Percentiles rank a stretch among this genome's conserved stretches.
phyloP scores from a whole-genome alignment of 2,888 invertebrate genomes.

The Junonia oenone region DNA sequence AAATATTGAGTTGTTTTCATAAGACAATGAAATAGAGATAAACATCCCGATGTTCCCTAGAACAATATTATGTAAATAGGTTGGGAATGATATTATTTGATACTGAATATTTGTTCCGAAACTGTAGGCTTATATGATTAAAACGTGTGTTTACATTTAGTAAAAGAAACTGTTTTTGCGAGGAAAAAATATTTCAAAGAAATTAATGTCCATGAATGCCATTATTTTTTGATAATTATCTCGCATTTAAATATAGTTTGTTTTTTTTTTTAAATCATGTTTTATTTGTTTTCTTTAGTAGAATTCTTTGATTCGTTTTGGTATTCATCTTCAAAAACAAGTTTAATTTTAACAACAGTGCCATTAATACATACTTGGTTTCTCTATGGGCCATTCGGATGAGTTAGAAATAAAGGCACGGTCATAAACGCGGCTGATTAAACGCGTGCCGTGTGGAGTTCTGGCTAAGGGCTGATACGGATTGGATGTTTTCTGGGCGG shows the following conservation, averaged over 20 bases:
- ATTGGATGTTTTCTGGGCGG: neutral
- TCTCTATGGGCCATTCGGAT: neutral
- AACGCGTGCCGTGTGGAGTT: constrained; percentile 7
- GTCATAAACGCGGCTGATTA: constrained; percentile 14
- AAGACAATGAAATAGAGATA: neutral
- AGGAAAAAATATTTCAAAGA: too few species aligned
- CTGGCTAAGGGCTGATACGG: constrained; percentile 10
- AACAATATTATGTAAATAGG: neutral
- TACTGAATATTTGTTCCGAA: neutral
- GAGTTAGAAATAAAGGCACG: constrained; percentile 9
- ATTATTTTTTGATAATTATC: too few species aligned
- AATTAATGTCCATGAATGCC: too few species aligned
- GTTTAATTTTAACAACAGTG: neutral
- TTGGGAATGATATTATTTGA: neutral
- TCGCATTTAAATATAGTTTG: too few species aligned
- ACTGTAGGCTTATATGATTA: too few species aligned
- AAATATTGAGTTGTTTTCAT: neutral
- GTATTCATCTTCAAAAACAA: too few species aligned
- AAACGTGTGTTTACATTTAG: too few species aligned
- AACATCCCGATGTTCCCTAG: neutral
- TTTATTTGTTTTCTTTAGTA: too few species aligned
- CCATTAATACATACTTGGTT: neutral
- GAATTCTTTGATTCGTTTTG: too few species aligned
- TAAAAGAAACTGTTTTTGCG: too few species aligned
- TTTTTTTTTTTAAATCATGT: too few species aligned